Evolutionary conservation across 2,888 invertebrate genomes (phyloP).

Genomic region (Chrysodeixis includens): DNA sequence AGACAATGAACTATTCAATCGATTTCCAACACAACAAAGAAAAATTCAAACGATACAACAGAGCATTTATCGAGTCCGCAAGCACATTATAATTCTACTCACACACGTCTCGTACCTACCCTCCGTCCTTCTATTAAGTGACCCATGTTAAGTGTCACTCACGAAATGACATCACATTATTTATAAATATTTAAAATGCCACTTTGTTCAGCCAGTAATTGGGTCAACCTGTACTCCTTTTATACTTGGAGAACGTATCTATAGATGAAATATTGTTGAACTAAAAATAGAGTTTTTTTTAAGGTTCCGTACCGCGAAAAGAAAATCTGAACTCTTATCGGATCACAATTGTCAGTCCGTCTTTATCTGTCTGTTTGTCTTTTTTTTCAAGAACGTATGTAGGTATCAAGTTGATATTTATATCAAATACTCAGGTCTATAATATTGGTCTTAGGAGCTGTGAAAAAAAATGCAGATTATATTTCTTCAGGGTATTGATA

Average conservation of each 20-base stretch:
- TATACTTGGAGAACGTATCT: constrained; percentile 8
- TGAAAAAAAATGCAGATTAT: too few relatives aligned
- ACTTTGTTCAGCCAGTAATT: constrained; percentile 43
- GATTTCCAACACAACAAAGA: background rate
- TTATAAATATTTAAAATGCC: constrained; percentile 55
- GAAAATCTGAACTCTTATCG: too few relatives aligned
- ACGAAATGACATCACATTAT: constrained; percentile 47
- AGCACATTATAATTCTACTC: constrained; percentile 45
- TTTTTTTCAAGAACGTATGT: too few relatives aligned
- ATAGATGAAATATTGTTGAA: constrained; percentile 7
- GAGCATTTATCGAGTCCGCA: constrained; percentile 35
- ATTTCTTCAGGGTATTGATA: too few relatives aligned
- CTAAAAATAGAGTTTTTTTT: background rate
- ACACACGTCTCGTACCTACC: constrained; percentile 33
- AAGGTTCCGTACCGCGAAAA: too few relatives aligned
- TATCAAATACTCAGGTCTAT: too few relatives aligned
- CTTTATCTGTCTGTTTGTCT: too few relatives aligned
- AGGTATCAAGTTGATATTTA: too few relatives aligned
- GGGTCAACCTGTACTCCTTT: constrained; percentile 30
- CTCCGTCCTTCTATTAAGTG: constrained; percentile 51
- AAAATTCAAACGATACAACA: background rate
- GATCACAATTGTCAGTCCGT: too few relatives aligned
- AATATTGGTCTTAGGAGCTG: too few relatives aligned
- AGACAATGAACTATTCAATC: too few relatives aligned
- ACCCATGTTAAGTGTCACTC: constrained; percentile 54